Evolutionary conservation across 2,113 vertebrate genomes (phyloP), one percentile per base, ranked within the genome.

Genomic region (Amblyornis subalaris): DNA sequence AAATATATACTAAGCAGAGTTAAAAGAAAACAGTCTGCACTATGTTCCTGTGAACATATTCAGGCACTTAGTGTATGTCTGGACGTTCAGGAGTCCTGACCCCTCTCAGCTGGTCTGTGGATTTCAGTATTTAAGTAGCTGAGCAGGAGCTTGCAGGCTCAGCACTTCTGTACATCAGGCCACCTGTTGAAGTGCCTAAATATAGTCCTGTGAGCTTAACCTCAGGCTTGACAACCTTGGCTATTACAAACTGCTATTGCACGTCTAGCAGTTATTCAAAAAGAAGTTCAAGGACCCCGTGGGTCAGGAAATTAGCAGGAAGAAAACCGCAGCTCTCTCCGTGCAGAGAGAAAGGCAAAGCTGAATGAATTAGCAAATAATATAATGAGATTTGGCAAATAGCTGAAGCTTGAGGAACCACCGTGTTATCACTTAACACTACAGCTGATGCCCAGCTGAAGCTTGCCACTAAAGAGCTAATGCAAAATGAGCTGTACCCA

Each of bases 101-200:
- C 87, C 85, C 53, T 69, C 71, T 94, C 81, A 95, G 71, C 75
- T 80, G 71, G 74, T 70, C 78, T 31, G 9, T 74, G 88, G 93
- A 95, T 96, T 95, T 97, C 84, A 64, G 78, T 71, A 31, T 94
- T 91, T 96, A 95, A 94, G 94, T 88, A 58, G 93, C 81, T 95
- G 87, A 95, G 75, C 38, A 82, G 89, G 58, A 95, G 87, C 85
- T 93, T 90, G 94, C 89, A 85, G 74, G 93, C 82, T 97, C 89
- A 96, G 81, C 85, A 94, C 80, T 95, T 95, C 33, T 51, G 57
- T 91, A 58, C 67, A 58, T 89, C 90, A 76, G 71, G 60, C 95
- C 94, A 95, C 96, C 94, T 95, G 94, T 36, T 91, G 87, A 85
- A 88, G 78, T 67, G 36, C 33, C 95, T 96, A 97, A 95, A 96